These are phyloP conservation scores for Sebastes reedi DNA, from an alignment of 2,797 vertebrate genomes.

Conservation along the genomic window DNA sequence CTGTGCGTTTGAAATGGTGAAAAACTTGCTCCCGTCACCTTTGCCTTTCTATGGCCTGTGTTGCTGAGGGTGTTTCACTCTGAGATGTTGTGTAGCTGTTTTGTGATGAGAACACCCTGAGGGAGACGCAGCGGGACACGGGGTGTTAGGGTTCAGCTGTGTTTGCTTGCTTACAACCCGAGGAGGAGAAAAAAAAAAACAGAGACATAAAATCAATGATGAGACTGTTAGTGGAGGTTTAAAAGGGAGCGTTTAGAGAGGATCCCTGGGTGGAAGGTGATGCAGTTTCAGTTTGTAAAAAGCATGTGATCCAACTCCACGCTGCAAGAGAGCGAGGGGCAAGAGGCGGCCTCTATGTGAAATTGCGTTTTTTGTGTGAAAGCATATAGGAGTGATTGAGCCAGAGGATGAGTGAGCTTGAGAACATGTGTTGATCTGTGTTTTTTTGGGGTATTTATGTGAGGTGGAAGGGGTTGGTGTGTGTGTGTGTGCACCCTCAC, in stretches of 20 bases:
- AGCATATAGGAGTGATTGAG: slow-evolving; percentile 58
- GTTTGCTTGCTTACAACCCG: slow-evolving; percentile 80
- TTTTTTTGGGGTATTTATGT: slow-evolving; percentile 55
- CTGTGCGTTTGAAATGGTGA: slow-evolving; percentile 76
- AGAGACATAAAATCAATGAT: slow-evolving; percentile 87
- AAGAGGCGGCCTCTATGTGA: slow-evolving; percentile 44
- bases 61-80: slow-evolving; percentile 77
- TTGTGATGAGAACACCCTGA: slow-evolving; percentile 80
- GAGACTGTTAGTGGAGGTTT: slow-evolving; percentile 85
- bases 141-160: slow-evolving; percentile 83
- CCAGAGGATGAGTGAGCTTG: slow-evolving; percentile 51
- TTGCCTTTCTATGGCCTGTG: slow-evolving; percentile 77
- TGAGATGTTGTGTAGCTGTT: slow-evolving; percentile 78
- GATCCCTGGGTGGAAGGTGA: slow-evolving; percentile 83
- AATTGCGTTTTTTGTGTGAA: slow-evolving; percentile 40
- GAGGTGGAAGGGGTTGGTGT: slow-evolving; percentile 30
- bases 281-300: slow-evolving; percentile 78
- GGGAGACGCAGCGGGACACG: slow-evolving; percentile 80
- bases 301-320: slow-evolving; percentile 76
- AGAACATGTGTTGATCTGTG: slow-evolving; percentile 61
- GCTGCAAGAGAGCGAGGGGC: slow-evolving; percentile 68
- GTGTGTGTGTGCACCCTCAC: background rate
- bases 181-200: slow-evolving; percentile 56
- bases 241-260: slow-evolving; percentile 81
- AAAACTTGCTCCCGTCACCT: slow-evolving; percentile 76